Conservation (phyloP, 2,113 vertebrate genomes). For the Struthio camelus region DNA sequence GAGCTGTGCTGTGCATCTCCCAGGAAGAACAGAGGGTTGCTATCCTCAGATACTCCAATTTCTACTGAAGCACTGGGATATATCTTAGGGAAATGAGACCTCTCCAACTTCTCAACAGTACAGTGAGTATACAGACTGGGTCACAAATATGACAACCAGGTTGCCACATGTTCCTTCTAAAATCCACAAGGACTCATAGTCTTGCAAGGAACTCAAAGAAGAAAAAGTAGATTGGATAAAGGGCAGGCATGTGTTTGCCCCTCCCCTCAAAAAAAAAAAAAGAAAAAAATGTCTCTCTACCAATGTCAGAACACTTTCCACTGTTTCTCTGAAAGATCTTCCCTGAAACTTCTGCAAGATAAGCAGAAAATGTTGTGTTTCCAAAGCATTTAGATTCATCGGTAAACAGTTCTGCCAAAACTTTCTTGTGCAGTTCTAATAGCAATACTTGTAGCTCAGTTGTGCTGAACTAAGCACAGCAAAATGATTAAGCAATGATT, state of each 20-base stretch:
- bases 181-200: neutral
- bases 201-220: neutral
- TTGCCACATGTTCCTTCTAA: neutral
- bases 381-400: neutral
- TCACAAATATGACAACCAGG: neutral
- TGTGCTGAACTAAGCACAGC: no score
- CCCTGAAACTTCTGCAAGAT: neutral
- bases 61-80: neutral
- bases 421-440: neutral
- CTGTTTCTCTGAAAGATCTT: neutral
- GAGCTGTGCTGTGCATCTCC: neutral
- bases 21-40: neutral
- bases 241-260: no score
- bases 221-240: neutral
- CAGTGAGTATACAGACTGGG: neutral
- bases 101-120: neutral
- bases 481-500: neutral
- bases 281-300: neutral
- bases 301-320: neutral
- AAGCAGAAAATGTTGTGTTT: neutral
- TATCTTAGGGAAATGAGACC: neutral
- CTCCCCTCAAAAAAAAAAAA: no score
- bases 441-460: neutral
- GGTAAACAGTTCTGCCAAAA: neutral
- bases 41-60: neutral